phyloP scores from a whole-genome alignment of 1,140 invertebrate species.

The Neomicropteryx cornuta region DNA sequence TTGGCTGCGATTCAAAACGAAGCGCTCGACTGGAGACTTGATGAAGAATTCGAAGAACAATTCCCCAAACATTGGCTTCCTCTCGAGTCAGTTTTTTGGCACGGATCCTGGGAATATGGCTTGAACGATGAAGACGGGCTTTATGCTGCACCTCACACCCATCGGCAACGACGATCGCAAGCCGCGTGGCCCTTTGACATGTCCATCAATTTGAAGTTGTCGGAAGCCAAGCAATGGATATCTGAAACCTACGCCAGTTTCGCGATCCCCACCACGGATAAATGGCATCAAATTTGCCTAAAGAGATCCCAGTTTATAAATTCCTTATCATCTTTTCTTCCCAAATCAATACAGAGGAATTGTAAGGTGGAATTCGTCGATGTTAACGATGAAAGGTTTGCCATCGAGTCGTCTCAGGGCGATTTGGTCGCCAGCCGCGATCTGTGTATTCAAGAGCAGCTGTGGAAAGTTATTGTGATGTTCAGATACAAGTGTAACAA shows the following conservation, averaged over 20 bases:
- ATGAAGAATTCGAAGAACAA: no score
- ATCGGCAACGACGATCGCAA: conserved; percentile 31
- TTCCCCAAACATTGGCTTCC: no score
- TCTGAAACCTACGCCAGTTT: conserved; percentile 75
- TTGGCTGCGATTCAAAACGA: conserved; percentile 10
- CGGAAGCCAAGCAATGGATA: conserved; percentile 70
- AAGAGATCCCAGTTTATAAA: conserved; percentile 68
- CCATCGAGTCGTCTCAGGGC: conserved; percentile 63
- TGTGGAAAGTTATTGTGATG: conserved; percentile 69
- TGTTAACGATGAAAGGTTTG: conserved; percentile 65
- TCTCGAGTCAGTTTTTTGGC: no score
- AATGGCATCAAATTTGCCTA: conserved; percentile 66
- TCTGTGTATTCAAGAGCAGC: conserved; percentile 65
- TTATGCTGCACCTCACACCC: conserved; percentile 15
- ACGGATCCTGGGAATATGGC: no score
- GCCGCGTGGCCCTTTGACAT: conserved; percentile 37
- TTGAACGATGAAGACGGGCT: conserved; percentile 13
- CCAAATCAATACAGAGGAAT: conserved; percentile 54
- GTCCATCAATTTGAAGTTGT: conserved; percentile 40
- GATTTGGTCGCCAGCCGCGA: conserved; percentile 70
- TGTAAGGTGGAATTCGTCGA: conserved; percentile 67
- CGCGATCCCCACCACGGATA: conserved; percentile 66
- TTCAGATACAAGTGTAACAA: conserved; percentile 55
- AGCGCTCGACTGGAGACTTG: not conserved
- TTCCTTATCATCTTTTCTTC: conserved; percentile 62